phyloP scores from a whole-genome alignment of 2,113 vertebrate species.

The Sander lucioperca region DNA sequence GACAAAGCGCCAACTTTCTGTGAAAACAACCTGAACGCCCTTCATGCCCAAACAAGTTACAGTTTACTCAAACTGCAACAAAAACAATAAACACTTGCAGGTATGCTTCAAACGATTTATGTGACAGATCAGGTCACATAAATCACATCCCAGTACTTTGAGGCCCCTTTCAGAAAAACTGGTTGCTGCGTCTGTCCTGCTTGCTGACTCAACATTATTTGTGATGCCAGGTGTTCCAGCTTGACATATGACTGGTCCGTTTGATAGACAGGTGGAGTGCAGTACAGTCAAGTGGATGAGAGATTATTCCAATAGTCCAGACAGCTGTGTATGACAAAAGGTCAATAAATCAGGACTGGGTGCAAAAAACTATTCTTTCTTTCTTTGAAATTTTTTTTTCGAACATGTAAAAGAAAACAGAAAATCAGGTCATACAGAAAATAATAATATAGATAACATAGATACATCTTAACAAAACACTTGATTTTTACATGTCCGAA shows the following conservation, averaged over 20 bases:
- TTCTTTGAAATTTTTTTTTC: too few species aligned
- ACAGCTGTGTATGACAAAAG: constrained; percentile 2
- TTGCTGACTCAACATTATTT: constrained; percentile 56
- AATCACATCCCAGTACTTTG: neutral
- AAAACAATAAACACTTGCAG: neutral
- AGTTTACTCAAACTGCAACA: neutral
- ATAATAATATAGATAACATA: too few species aligned
- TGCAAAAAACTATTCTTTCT: neutral
- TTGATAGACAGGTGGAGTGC: constrained; percentile 13
- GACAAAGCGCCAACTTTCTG: neutral
- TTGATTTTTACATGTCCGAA: too few species aligned
- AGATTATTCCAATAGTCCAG: constrained; percentile 7
- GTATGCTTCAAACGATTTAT: too few species aligned
- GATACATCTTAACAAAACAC: too few species aligned
- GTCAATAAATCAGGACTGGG: neutral
- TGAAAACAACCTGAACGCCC: neutral
- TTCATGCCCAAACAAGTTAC: constrained; percentile 50
- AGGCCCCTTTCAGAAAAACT: neutral
- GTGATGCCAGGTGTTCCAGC: constrained; percentile 49
- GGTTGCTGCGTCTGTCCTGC: too few species aligned
- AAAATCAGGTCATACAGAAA: too few species aligned
- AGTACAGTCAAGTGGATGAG: constrained; percentile 6
- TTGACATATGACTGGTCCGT: constrained; percentile 9
- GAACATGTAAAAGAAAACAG: too few species aligned
- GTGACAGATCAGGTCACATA: neutral